phyloP scores from a whole-genome alignment of 2,888 invertebrate species.

The Octodonta nipae region DNA sequence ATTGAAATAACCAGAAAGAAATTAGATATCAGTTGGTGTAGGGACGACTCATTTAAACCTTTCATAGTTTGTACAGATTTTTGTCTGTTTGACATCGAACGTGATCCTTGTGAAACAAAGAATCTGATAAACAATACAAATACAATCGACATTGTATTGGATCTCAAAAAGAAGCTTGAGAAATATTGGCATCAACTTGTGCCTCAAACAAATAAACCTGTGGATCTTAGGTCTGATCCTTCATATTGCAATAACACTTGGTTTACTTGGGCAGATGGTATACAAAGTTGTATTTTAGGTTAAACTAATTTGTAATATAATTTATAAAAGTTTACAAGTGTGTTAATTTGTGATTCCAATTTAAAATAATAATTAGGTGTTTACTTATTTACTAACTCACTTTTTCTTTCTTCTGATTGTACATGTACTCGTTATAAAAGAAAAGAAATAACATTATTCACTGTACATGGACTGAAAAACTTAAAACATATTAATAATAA shows the following conservation, averaged over 20 bases:
- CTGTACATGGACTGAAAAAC: too few species aligned
- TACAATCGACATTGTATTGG: slow-evolving; percentile 11
- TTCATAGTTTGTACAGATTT: slow-evolving; percentile 13
- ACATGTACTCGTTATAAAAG: too few species aligned
- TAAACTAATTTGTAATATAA: too few species aligned
- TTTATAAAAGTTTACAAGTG: too few species aligned
- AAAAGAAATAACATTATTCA: too few species aligned
- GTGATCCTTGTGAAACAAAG: slow-evolving; percentile 29
- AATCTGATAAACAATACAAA: slow-evolving; percentile 20
- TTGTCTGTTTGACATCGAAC: slow-evolving; percentile 26
- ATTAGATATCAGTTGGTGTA: slow-evolving; percentile 13
- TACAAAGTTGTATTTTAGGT: not conserved
- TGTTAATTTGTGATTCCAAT: too few species aligned
- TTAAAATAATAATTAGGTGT: too few species aligned
- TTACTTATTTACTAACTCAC: too few species aligned
- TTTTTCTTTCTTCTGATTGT: too few species aligned
- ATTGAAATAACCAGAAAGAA: slow-evolving; percentile 8
- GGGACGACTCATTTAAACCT: slow-evolving; percentile 4
- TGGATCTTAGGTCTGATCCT: slow-evolving; percentile 24
- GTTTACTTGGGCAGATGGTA: slow-evolving; percentile 25
- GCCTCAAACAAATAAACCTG: slow-evolving; percentile 17
- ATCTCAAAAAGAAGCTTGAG: slow-evolving; percentile 16
- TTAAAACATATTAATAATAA: too few species aligned
- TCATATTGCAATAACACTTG: slow-evolving; percentile 23
- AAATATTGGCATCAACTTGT: slow-evolving; percentile 15